A percentile compares a stretch with the other conserved stretches of the same genome.
Evolutionary conservation across 2,888 invertebrate species (phyloP).

Genomic region (Orchesella flavescens): DNA sequence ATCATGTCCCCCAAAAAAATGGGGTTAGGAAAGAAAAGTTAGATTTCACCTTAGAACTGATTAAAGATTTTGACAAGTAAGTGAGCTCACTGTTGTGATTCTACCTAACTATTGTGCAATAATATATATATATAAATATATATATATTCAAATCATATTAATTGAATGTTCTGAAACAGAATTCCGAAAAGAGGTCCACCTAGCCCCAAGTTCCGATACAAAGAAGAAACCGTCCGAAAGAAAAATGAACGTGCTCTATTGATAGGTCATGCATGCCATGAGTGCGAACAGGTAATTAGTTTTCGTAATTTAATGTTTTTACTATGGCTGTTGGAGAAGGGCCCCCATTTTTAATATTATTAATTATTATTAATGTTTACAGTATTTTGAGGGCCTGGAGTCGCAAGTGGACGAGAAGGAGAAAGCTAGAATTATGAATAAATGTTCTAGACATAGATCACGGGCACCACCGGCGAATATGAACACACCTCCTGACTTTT

Average conservation of each 20-base stretch:
- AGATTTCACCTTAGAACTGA: slow-evolving; percentile 21
- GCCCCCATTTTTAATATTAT: not conserved
- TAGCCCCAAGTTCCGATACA: slow-evolving; percentile 13
- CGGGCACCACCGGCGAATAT: not conserved
- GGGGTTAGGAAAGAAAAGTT: not conserved
- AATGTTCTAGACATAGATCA: slow-evolving; percentile 7
- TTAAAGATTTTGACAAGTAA: slow-evolving; percentile 48
- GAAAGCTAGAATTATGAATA: slow-evolving; percentile 18
- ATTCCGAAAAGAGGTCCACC: slow-evolving; percentile 26
- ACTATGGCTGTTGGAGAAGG: too few relatives aligned
- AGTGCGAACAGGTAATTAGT: not conserved
- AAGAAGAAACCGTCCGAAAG: slow-evolving; percentile 17
- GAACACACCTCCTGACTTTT: slow-evolving; percentile 34
- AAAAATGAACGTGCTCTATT: slow-evolving; percentile 24
- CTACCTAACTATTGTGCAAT: too few relatives aligned
- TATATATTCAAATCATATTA: not conserved
- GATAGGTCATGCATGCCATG: slow-evolving; percentile 9
- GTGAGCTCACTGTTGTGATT: not conserved
- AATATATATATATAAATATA: not conserved
- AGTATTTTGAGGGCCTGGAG: slow-evolving; percentile 17
- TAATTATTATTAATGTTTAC: not conserved
- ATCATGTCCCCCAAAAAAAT: not conserved
- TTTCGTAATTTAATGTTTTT: not conserved
- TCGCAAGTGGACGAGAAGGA: slow-evolving; percentile 27
- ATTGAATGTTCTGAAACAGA: slow-evolving; percentile 8